Conservation (phyloP, 1,140 invertebrate genomes). For the Drosophila asahinai region DNA sequence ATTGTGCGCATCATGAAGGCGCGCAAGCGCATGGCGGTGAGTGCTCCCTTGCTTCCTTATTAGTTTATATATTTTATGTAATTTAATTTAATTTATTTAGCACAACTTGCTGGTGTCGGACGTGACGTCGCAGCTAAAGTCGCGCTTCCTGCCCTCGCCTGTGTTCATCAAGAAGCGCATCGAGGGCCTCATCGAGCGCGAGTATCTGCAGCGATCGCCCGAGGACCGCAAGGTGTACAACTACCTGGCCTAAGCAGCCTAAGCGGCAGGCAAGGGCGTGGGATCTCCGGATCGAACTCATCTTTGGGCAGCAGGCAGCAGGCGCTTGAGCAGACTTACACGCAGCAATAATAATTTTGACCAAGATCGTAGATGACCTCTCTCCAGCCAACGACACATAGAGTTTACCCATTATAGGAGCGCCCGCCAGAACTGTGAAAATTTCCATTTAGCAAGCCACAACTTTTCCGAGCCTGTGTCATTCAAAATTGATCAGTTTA, state of each 20-base stretch:
- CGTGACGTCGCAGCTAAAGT: constrained; percentile 98
- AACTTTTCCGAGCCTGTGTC: constrained; percentile 58
- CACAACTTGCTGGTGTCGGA: constrained; percentile 98
- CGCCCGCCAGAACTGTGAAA: constrained; percentile 32
- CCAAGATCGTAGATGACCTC: constrained; percentile 31
- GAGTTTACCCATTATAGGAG: constrained; percentile 43
- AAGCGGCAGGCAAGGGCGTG: background rate
- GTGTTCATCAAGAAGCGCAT: constrained; percentile 99
- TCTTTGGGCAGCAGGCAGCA: constrained; percentile 15
- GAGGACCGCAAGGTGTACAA: constrained; percentile 98
- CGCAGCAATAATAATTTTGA: constrained; percentile 56
- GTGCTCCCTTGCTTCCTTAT: constrained; percentile 52
- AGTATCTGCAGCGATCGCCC: constrained; percentile 98
- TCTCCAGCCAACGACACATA: constrained; percentile 20
- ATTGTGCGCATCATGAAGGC: constrained; percentile 99
- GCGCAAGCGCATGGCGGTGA: constrained; percentile 95
- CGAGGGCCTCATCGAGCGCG: constrained; percentile 99
- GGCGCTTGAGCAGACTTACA: background rate
- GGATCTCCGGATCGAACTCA: constrained; percentile 25
- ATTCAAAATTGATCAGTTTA: constrained; percentile 74
- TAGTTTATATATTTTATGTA: too few species aligned
- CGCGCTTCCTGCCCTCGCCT: constrained; percentile 98
- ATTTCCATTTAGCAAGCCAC: constrained; percentile 33
- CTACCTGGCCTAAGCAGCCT: constrained; percentile 91
- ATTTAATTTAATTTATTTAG: constrained; percentile 43